Base-by-base conservation (phyloP, 2,888 invertebrate genomes). In the Noctua janthe region DNA sequence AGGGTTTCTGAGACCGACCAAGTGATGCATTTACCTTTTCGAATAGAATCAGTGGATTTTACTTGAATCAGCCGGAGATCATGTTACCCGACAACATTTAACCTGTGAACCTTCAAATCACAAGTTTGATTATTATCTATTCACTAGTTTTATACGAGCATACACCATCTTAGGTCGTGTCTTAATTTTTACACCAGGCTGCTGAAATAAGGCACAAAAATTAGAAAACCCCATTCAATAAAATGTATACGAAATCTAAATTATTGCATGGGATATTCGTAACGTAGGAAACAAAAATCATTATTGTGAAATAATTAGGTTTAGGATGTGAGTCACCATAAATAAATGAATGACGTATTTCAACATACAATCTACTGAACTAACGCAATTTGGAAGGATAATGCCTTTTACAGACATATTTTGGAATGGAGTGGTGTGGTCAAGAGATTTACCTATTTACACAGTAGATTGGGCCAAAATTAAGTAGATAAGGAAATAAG, bases 321-420 rank as follows among this genome's bases (percentile, higher is more conserved):
- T n/a, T 80, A n/a, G 20, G 47, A 43, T 29, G 3, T 39, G n/a
- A 20, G 54, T 56, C 20, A 39, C 17, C 47, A 70, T 69, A 17
- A 29, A 70, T 59, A 64, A 2, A 23, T 23, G 17, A 39, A 81
- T 78, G 70, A 81, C 49, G 81, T 80, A 39, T n/a, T 80, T 20
- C 15, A 7, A 56, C 35, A 29, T 13, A 49, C 5, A 17, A 67
- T 29, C 54, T 29, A 39, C 2, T 69, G 1, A 59, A 81, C 5
- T 51, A 23, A 43, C 71, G 4, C 4, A 29, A 43, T 79, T 51
- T 2, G 7, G 59, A 49, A 80, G 39, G 20, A 69, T 35, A n/a
- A 11, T 47, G 35, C 64, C 17, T n/a, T 66, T 23, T 39, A 66
- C 5, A 66, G 66, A 66, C 20, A 66, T 20, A 39, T 20, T 10